phyloP scores from a whole-genome alignment of 2,888 invertebrate species.

The Trisateles emortualis region DNA sequence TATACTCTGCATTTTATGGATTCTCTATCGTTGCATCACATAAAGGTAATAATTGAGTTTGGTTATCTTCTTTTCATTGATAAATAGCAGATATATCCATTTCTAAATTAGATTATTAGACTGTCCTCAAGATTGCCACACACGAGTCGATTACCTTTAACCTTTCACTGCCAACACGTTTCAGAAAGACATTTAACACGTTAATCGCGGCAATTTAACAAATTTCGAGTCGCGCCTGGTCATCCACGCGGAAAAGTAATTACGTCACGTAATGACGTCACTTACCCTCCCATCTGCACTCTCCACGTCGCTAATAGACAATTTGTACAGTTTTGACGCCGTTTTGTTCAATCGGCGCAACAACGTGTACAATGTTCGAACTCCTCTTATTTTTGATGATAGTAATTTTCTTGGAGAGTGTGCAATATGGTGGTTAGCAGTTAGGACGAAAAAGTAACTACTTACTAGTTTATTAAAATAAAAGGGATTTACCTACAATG shows the following conservation, averaged over 20 bases:
- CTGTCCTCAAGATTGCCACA: constrained; percentile 22
- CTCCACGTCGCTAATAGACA: constrained; percentile 75
- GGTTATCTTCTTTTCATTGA: not conserved
- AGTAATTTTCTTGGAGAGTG: constrained; percentile 24
- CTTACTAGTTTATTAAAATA: too few relatives aligned
- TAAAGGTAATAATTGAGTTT: not conserved
- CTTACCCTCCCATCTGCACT: constrained; percentile 70
- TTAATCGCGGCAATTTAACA: constrained; percentile 83
- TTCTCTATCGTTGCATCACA: not conserved
- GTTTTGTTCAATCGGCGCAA: constrained; percentile 56
- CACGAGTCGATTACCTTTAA: constrained; percentile 49
- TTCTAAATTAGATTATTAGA: not conserved
- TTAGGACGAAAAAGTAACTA: not conserved
- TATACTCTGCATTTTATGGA: constrained; percentile 11
- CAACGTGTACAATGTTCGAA: constrained; percentile 36
- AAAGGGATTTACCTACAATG: too few relatives aligned
- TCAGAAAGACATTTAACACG: constrained; percentile 81
- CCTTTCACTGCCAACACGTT: constrained; percentile 61
- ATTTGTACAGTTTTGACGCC: constrained; percentile 75
- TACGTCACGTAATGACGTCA: constrained; percentile 84
- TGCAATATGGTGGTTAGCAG: not conserved
- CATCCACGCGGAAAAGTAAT: constrained; percentile 85
- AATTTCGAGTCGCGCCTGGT: constrained; percentile 75
- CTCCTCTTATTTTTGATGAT: constrained; percentile 34
- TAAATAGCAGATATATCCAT: not conserved